Conservation (phyloP, 92 coral and sea anemone species). For the Epizoanthus rinbou region DNA sequence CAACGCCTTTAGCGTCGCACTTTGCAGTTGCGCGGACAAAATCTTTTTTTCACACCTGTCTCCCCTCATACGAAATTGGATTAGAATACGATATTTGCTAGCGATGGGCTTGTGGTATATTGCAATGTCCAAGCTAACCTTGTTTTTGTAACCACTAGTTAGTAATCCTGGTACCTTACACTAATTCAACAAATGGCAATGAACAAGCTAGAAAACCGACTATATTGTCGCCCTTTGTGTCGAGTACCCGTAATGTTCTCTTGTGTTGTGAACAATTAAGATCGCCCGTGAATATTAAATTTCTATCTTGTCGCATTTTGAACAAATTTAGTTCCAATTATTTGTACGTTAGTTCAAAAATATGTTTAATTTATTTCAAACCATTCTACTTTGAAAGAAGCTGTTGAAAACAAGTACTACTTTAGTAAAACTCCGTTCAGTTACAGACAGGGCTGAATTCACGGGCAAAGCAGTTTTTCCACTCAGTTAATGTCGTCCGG, state of each 20-base stretch:
- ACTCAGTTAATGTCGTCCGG: no score
- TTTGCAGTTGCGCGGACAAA: neutral
- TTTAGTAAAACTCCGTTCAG: no score
- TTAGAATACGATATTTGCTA: neutral
- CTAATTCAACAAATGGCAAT: no score
- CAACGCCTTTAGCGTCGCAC: neutral
- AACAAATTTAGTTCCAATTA: conserved; percentile 49
- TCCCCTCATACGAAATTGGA: conserved; percentile 1
- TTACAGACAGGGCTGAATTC: no score
- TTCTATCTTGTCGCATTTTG: conserved; percentile 43
- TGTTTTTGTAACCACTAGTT: no score
- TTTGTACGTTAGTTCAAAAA: conserved; percentile 31
- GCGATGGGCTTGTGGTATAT: neutral
- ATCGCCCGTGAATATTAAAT: conserved; percentile 37
- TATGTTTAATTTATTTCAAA: conserved; percentile 19
- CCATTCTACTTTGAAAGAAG: neutral
- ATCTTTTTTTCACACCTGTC: conserved; percentile 10
- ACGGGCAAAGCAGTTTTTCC: no score
- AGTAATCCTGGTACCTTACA: no score
- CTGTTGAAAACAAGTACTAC: neutral
- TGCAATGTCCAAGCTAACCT: neutral
- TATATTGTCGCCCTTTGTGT: conserved; percentile 13
- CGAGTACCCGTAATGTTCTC: conserved; percentile 24
- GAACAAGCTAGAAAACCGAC: neutral
- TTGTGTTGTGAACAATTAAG: conserved; percentile 25